A percentile compares a stretch with the other conserved stretches of the same genome.
Evolutionary conservation across 1,140 invertebrate genomes (phyloP).

Genomic region (Whitmania pigra): DNA sequence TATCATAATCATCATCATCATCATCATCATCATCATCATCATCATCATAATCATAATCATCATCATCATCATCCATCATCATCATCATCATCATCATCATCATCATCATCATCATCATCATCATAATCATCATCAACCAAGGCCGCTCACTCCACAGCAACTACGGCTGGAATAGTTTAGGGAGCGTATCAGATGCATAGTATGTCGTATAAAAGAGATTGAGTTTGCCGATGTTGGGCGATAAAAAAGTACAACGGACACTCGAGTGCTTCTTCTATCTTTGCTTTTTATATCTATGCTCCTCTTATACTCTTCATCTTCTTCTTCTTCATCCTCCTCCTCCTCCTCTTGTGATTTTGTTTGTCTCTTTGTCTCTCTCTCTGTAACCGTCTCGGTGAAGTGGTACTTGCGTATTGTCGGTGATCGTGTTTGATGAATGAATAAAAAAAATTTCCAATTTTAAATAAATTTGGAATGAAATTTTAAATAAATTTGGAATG

Average conservation of each 20-base stretch:
- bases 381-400: neutral
- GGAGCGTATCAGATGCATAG: neutral
- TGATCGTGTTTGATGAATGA: no score
- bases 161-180: no score
- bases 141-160: no score
- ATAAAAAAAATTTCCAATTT: no score
- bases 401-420: no score
- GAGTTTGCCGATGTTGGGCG: neutral
- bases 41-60: neutral
- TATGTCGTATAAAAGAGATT: neutral
- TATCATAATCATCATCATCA: no score
- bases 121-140: neutral
- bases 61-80: neutral
- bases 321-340: no score
- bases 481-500: no score
- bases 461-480: no score
- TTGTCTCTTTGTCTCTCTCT: neutral
- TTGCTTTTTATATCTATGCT: no score
- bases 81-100: neutral
- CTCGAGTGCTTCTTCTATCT: no score
- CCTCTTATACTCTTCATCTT: neutral
- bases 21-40: no score
- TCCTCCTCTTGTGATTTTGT: neutral
- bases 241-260: constrained; percentile 6
- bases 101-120: neutral